Conservation (phyloP, 1,140 invertebrate species). For the Hesperophylax magnus region DNA sequence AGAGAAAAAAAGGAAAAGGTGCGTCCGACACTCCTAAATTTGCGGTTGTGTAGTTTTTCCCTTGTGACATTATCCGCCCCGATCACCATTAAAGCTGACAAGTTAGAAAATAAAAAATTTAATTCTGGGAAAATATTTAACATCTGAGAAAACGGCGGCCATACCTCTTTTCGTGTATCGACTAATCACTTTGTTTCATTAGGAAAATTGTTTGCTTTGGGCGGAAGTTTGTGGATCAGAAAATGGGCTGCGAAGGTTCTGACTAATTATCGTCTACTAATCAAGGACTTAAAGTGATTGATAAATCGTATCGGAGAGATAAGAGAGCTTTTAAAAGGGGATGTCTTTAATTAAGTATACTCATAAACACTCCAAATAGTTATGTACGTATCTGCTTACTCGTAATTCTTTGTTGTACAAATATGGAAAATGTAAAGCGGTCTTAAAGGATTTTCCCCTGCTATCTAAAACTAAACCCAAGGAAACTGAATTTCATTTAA, state of each 20-base stretch:
- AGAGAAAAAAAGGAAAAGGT: neutral
- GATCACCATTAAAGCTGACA: slow-evolving; percentile 8
- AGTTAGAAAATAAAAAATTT: slow-evolving; percentile 27
- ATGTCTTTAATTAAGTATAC: too few species aligned
- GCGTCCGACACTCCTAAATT: slow-evolving; percentile 26
- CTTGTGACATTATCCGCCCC: slow-evolving; percentile 14
- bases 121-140: slow-evolving; percentile 32
- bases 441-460: too few species aligned
- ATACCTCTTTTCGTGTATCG: slow-evolving; percentile 35
- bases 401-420: too few species aligned
- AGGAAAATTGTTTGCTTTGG: slow-evolving; percentile 50
- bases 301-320: neutral
- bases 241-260: neutral
- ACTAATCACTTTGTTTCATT: slow-evolving; percentile 58
- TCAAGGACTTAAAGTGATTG: neutral
- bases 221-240: slow-evolving; percentile 17
- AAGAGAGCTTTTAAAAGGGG: too few species aligned
- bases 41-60: slow-evolving; percentile 13
- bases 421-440: too few species aligned
- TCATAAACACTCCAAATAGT: too few species aligned
- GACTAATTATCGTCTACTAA: neutral
- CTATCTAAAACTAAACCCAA: too few species aligned
- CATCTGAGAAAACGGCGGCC: slow-evolving; percentile 50
- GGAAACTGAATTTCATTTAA: too few species aligned
- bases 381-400: too few species aligned